A percentile compares a stretch with the other conserved stretches of the same genome.
These are phyloP conservation scores for Zophobas morio DNA, from an alignment of 1,140 invertebrate genomes.

Conservation along the genomic window DNA sequence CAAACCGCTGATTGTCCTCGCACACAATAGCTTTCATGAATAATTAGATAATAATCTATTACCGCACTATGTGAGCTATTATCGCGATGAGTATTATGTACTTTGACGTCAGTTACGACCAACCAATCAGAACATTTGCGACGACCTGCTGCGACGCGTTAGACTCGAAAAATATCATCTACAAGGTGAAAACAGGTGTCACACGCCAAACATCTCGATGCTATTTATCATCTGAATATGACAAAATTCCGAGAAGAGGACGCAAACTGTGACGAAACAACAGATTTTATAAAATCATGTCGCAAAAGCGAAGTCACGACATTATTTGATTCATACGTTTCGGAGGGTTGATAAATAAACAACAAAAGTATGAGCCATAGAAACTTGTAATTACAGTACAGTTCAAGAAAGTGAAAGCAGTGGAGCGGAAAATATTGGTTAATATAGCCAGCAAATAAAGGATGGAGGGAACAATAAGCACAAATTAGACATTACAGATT, in stretches of 20 bases:
- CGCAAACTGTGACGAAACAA: not conserved
- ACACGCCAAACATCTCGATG: constrained; percentile 27
- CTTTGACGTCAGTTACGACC: constrained; percentile 2
- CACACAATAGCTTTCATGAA: constrained; percentile 33
- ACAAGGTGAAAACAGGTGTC: constrained; percentile 23
- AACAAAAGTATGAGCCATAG: too few species aligned
- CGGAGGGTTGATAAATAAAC: too few species aligned
- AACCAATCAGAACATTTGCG: constrained; percentile 4
- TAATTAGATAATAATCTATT: constrained; percentile 39
- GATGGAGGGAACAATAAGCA: too few species aligned
- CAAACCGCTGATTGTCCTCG: constrained; percentile 12
- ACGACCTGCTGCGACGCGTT: too few species aligned
- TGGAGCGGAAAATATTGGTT: not conserved
- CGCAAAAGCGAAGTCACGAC: not conserved
- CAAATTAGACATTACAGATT: too few species aligned
- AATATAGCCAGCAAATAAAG: too few species aligned
- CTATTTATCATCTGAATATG: constrained; percentile 33
- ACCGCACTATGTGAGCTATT: constrained; percentile 24
- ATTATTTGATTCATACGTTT: too few species aligned
- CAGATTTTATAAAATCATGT: constrained; percentile 22
- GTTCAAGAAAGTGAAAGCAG: not conserved
- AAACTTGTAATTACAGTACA: too few species aligned
- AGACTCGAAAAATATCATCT: not conserved
- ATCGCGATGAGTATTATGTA: constrained; percentile 11
- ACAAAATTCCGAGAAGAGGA: constrained; percentile 7